phyloP scores from a whole-genome alignment of 2,113 vertebrate species.

The Motacilla tschutschensis region DNA sequence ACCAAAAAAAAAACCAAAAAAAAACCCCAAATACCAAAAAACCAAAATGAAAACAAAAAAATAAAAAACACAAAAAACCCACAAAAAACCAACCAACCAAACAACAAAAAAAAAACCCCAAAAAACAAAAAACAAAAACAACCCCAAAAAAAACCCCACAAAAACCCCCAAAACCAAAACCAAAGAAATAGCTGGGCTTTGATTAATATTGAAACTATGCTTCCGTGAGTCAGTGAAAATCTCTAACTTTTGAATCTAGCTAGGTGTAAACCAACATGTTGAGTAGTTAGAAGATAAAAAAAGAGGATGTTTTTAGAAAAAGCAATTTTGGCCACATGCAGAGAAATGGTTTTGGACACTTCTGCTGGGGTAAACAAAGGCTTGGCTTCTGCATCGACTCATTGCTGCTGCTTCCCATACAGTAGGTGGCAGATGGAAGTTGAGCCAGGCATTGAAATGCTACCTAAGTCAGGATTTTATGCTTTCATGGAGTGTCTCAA shows the following conservation, averaged over 20 bases:
- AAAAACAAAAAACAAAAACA: not conserved
- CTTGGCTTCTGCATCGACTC: not conserved
- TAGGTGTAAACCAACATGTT: not conserved
- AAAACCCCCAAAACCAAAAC: too few species aligned
- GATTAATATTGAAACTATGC: not conserved
- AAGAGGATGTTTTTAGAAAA: not conserved
- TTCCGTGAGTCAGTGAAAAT: not conserved
- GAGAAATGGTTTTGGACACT: not conserved
- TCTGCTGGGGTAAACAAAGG: not conserved
- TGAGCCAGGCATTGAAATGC: not conserved
- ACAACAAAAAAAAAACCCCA: not conserved
- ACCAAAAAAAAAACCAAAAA: not conserved
- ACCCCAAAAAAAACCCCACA: not conserved
- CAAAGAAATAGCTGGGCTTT: not conserved
- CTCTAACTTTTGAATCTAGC: not conserved
- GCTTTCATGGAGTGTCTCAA: constrained; percentile 66
- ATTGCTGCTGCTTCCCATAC: not conserved
- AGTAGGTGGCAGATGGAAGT: not conserved
- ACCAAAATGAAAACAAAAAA: not conserved
- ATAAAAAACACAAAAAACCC: not conserved
- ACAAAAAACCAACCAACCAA: too few species aligned
- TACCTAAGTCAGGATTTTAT: constrained; percentile 31
- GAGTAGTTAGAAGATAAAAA: not conserved
- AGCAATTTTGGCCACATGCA: not conserved
- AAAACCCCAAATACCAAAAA: too few species aligned